A percentile compares a stretch with the other conserved stretches of the same genome.
Conservation (phyloP, 2,113 vertebrate genomes). For the Hypomesus transpacificus region DNA sequence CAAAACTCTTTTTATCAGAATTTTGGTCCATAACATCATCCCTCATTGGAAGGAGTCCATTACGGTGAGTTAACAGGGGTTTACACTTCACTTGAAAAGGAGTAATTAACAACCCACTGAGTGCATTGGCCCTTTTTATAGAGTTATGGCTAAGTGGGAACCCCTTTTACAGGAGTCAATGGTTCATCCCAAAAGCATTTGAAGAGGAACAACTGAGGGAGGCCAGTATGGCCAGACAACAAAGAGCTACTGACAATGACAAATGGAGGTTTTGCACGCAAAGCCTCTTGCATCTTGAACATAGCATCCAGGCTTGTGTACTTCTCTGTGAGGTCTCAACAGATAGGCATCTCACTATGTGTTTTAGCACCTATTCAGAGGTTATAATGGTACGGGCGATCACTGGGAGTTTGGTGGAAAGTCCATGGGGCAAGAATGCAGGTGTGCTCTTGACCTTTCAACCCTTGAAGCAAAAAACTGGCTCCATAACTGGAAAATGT, state of each 20-base stretch:
- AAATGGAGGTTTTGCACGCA: slow-evolving; percentile 58
- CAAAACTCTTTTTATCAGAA: not conserved
- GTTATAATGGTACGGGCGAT: slow-evolving; percentile 13
- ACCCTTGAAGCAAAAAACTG: slow-evolving; percentile 15
- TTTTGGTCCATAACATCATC: slow-evolving; percentile 21
- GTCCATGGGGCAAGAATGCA: slow-evolving; percentile 17
- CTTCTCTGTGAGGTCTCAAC: slow-evolving; percentile 22
- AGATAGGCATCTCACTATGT: slow-evolving; percentile 26
- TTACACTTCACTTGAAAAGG: slow-evolving; percentile 53
- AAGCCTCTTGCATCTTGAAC: slow-evolving; percentile 33
- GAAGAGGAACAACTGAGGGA: not conserved
- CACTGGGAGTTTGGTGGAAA: slow-evolving; percentile 35
- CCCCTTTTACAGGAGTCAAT: slow-evolving; percentile 57
- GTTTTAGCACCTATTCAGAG: slow-evolving; percentile 7
- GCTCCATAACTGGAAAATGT: slow-evolving; percentile 26
- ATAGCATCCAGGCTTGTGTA: slow-evolving; percentile 24
- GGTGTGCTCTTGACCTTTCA: slow-evolving; percentile 47
- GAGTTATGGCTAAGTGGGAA: slow-evolving; percentile 53
- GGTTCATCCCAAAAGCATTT: slow-evolving; percentile 50
- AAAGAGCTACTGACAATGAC: slow-evolving; percentile 58
- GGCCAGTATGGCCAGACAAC: slow-evolving; percentile 47
- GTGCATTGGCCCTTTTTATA: slow-evolving; percentile 57
- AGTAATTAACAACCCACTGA: slow-evolving; percentile 58
- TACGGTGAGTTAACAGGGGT: slow-evolving; percentile 48
- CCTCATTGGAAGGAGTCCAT: slow-evolving; percentile 49